A percentile compares a stretch with the other conserved stretches of the same genome.
Conservation (phyloP, 2,113 vertebrate species). For the Toxotes chatareus region DNA sequence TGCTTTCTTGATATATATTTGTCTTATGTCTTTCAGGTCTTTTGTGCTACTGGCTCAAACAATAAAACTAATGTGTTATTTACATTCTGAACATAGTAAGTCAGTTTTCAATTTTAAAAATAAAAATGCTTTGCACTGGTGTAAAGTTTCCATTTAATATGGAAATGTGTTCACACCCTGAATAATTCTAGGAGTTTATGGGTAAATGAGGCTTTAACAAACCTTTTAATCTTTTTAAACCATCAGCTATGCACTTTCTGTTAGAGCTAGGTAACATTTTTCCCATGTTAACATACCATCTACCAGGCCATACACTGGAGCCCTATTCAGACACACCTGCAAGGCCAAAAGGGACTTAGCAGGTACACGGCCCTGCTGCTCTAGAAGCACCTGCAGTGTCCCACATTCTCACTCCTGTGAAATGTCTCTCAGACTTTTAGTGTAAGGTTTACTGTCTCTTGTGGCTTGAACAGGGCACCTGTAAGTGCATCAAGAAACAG, state of each 20-base stretch:
- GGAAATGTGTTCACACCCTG: not conserved
- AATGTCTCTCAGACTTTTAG: conserved; percentile 23
- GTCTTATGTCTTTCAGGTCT: not conserved
- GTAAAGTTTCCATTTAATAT: not conserved
- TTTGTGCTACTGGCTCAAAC: not conserved
- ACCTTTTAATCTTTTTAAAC: not conserved
- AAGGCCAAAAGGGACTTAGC: not conserved
- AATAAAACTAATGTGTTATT: not conserved
- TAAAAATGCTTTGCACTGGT: too few relatives aligned
- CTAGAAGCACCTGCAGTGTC: conserved; percentile 24
- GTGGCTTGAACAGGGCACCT: conserved; percentile 26
- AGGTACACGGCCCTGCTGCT: conserved; percentile 11
- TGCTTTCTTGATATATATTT: too few relatives aligned
- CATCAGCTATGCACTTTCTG: not conserved
- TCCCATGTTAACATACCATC: not conserved
- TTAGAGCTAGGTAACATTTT: not conserved
- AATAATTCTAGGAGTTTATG: not conserved
- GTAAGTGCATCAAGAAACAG: conserved; percentile 11
- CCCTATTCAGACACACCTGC: conserved; percentile 13
- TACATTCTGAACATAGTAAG: not conserved
- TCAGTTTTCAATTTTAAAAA: not conserved
- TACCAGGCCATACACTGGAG: conserved; percentile 5
- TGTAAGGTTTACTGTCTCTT: conserved; percentile 13
- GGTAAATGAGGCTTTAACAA: not conserved
- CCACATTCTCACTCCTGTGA: conserved; percentile 23